These are phyloP conservation scores for Pediacus dermestoides DNA, from an alignment of 2,888 invertebrate species.

Conservation along the genomic window DNA sequence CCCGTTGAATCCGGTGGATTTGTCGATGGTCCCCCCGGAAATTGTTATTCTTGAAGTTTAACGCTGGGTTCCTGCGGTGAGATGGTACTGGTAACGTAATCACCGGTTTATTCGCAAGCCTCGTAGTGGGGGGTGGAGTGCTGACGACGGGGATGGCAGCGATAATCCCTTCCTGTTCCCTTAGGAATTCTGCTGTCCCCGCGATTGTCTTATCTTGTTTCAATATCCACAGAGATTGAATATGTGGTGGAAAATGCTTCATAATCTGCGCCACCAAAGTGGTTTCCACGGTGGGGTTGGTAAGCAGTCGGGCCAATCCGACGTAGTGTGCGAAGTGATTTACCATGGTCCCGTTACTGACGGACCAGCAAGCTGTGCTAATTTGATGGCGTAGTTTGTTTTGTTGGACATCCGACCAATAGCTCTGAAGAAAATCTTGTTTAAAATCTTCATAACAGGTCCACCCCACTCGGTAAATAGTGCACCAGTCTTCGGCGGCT, in stretches of 20 bases:
- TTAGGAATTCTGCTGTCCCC: slow-evolving; percentile 10
- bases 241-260: slow-evolving; percentile 12
- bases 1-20: no score
- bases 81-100: no score
- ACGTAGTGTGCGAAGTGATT: slow-evolving; percentile 11
- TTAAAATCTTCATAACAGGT: slow-evolving; percentile 6
- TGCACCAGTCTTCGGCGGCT: background rate
- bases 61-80: no score
- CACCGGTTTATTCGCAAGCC: no score
- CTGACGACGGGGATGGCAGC: background rate
- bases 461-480: slow-evolving; percentile 4
- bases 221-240: slow-evolving; percentile 15
- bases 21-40: no score
- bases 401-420: slow-evolving; percentile 11
- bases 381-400: slow-evolving; percentile 8
- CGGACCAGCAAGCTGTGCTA: background rate
- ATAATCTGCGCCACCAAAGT: slow-evolving; percentile 9
- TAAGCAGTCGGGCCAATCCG: slow-evolving; percentile 9
- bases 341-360: slow-evolving; percentile 6
- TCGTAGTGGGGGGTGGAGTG: background rate
- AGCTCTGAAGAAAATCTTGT: slow-evolving; percentile 3
- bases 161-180: slow-evolving; percentile 11
- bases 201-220: slow-evolving; percentile 8
- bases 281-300: slow-evolving; percentile 7
- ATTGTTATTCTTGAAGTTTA: no score